Percentiles rank a stretch among this genome's conserved stretches.
These are phyloP conservation scores for Drosophila leonis DNA, from an alignment of 2,888 invertebrate genomes.

Conservation along the genomic window DNA sequence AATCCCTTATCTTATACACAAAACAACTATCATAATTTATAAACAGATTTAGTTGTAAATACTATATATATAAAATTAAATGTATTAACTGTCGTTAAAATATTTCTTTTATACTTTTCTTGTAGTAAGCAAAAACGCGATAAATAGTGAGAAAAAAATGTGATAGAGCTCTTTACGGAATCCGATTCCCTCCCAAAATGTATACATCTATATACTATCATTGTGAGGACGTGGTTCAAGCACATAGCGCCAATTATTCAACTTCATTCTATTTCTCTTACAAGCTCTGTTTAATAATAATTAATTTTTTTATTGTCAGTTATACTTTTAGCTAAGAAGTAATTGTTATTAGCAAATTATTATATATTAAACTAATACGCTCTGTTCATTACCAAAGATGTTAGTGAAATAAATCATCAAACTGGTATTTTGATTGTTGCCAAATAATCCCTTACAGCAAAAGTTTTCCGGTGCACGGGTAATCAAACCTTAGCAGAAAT, in stretches of 20 bases:
- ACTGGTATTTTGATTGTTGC: slow-evolving; percentile 30
- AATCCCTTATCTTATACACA: slow-evolving; percentile 7
- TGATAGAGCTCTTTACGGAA: slow-evolving; percentile 43
- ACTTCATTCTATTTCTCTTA: slow-evolving; percentile 11
- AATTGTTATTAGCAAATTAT: slow-evolving; percentile 44
- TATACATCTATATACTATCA: slow-evolving; percentile 33
- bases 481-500: neutral
- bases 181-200: slow-evolving; percentile 44
- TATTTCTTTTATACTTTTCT: slow-evolving; percentile 50
- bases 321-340: slow-evolving; percentile 33
- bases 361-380: slow-evolving; percentile 44
- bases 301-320: slow-evolving; percentile 37
- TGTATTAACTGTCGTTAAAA: slow-evolving; percentile 40
- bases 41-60: slow-evolving; percentile 41
- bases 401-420: slow-evolving; percentile 50
- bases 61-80: slow-evolving; percentile 48
- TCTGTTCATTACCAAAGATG: slow-evolving; percentile 40
- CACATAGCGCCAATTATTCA: slow-evolving; percentile 41
- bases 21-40: slow-evolving; percentile 35
- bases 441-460: slow-evolving; percentile 5
- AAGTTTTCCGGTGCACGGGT: neutral
- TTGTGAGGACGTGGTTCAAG: slow-evolving; percentile 27
- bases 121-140: slow-evolving; percentile 82
- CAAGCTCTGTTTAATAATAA: slow-evolving; percentile 1
- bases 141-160: slow-evolving; percentile 65